Percentiles rank a stretch among this genome's conserved stretches.
Evolutionary conservation across 2,113 vertebrate species (phyloP).

Genomic region (Oenanthe melanoleuca): DNA sequence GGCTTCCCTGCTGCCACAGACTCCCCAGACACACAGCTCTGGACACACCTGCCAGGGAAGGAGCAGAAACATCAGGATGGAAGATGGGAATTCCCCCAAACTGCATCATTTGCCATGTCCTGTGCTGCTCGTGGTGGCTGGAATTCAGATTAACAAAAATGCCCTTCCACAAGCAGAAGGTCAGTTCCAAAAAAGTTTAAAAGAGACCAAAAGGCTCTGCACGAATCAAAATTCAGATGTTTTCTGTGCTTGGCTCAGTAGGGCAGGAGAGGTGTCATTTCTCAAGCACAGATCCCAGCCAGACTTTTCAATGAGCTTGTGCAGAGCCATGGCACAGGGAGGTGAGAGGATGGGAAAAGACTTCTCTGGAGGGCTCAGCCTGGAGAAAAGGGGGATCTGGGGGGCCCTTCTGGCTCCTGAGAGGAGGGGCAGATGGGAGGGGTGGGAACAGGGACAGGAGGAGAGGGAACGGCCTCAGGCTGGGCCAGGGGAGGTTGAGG

Average conservation of each 20-base stretch:
- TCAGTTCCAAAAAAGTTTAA: neutral
- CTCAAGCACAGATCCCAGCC: neutral
- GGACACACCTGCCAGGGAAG: neutral
- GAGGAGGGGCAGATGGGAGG: neutral
- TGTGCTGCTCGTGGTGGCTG: neutral
- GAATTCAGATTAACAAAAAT: neutral
- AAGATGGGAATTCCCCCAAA: neutral
- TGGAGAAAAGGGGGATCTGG: neutral
- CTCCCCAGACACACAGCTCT: no score
- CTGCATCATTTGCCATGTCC: no score
- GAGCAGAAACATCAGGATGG: neutral
- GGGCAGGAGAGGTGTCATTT: neutral
- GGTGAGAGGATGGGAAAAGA: neutral
- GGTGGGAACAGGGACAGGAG: neutral
- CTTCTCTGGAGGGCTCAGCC: neutral
- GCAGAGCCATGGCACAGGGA: neutral
- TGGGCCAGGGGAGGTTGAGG: accelerated
- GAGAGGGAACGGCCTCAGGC: neutral
- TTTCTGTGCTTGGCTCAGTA: neutral
- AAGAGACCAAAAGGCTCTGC: neutral
- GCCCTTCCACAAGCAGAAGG: accelerated
- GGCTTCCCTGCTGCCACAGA: neutral
- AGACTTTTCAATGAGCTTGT: neutral
- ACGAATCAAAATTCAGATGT: neutral
- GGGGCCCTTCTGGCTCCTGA: neutral